Evolutionary conservation across 2,797 vertebrate genomes (phyloP).

Genomic region (Centroberyx gerrardi): DNA sequence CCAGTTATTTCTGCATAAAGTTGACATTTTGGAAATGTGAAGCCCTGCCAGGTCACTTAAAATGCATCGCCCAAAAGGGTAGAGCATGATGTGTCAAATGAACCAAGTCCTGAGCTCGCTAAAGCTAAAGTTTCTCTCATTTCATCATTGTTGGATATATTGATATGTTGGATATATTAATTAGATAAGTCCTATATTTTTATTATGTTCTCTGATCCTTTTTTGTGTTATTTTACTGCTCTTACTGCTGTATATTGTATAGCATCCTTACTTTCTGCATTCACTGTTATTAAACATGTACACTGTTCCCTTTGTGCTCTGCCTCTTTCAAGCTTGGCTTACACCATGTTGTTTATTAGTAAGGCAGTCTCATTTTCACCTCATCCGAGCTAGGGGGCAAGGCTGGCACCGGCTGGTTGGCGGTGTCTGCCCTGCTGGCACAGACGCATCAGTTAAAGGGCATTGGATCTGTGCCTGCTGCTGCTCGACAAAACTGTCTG

Average conservation of each 20-base stretch:
- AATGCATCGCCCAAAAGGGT: constrained; percentile 29
- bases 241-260: too few species aligned
- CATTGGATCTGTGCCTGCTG: constrained; percentile 46
- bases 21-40: constrained; percentile 55
- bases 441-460: constrained; percentile 56
- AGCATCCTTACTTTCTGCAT: constrained; percentile 1
- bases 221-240: too few species aligned
- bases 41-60: constrained; percentile 14
- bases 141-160: too few species aligned
- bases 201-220: too few species aligned
- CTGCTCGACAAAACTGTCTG: constrained; percentile 47
- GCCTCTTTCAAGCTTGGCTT: constrained; percentile 20
- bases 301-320: constrained; percentile 9
- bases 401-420: constrained; percentile 40
- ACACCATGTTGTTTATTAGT: constrained; percentile 33
- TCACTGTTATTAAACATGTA: neutral
- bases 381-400: constrained; percentile 11
- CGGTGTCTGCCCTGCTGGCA: constrained; percentile 52
- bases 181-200: too few species aligned
- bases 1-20: neutral
- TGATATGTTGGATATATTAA: too few species aligned
- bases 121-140: neutral
- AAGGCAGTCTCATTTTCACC: constrained; percentile 53
- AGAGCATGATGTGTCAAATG: neutral
- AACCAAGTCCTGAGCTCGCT: neutral